These are phyloP conservation scores for Anastatus disparis DNA, from an alignment of 1,140 invertebrate species.

Conservation along the genomic window DNA sequence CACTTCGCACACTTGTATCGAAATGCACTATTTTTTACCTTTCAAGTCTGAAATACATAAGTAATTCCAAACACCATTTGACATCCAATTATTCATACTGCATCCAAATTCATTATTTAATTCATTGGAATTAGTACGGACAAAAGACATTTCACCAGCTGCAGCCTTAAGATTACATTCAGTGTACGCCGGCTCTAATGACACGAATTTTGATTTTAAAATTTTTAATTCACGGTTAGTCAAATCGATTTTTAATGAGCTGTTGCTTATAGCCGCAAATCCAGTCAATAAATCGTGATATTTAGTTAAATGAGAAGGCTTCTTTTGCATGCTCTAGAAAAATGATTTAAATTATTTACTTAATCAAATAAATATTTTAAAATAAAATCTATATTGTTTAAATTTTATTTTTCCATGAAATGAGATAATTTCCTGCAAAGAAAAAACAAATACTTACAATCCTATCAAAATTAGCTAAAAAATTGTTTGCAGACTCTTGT, in stretches of 20 bases:
- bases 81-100: constrained; percentile 47
- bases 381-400: too few species aligned
- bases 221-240: neutral
- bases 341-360: too few species aligned
- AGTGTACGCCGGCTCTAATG: neutral
- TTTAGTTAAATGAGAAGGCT: neutral
- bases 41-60: constrained; percentile 45
- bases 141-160: constrained; percentile 3
- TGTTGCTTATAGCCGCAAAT: neutral
- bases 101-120: neutral
- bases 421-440: too few species aligned
- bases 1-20: too few species aligned
- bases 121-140: neutral
- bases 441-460: constrained; percentile 46
- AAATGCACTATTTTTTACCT: too few species aligned
- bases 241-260: neutral
- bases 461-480: constrained; percentile 45
- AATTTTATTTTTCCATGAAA: too few species aligned
- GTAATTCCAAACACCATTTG: constrained; percentile 58
- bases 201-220: neutral
- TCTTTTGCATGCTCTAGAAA: too few species aligned
- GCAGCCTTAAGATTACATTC: constrained; percentile 7
- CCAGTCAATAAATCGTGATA: constrained; percentile 18
- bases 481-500: constrained; percentile 31
- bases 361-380: too few species aligned